Conservation (phyloP, 1,140 invertebrate species). For the Caenorhabditis inopinata region DNA sequence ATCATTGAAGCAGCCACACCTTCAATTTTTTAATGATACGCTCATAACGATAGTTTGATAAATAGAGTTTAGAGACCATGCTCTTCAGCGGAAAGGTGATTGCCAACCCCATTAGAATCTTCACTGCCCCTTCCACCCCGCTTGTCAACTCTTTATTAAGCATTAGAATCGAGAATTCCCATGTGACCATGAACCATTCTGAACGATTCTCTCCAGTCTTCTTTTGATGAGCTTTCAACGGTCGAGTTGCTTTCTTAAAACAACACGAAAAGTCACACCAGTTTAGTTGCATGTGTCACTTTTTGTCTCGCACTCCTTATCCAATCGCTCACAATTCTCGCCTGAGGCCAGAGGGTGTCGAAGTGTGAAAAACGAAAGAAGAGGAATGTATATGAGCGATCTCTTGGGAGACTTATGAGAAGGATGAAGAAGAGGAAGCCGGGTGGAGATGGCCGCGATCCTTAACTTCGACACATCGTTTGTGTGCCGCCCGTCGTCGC, state of each 20-base stretch:
- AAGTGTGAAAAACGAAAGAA: conserved; percentile 31
- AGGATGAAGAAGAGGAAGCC: not conserved
- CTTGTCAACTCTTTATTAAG: too few species aligned
- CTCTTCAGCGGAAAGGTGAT: too few species aligned
- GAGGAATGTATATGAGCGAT: conserved; percentile 21
- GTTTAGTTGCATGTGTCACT: conserved; percentile 31
- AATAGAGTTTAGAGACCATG: too few species aligned
- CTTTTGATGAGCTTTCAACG: too few species aligned
- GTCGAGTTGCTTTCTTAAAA: not conserved
- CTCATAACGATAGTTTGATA: too few species aligned
- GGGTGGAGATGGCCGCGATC: not conserved
- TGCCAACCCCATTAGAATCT: too few species aligned
- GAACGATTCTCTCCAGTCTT: too few species aligned
- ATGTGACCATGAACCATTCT: too few species aligned
- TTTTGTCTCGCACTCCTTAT: conserved; percentile 18
- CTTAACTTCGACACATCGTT: conserved; percentile 28
- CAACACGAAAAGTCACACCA: not conserved
- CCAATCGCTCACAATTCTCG: not conserved
- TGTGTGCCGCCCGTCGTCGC: conserved; percentile 27
- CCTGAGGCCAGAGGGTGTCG: not conserved
- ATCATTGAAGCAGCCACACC: too few species aligned
- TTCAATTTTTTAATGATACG: too few species aligned
- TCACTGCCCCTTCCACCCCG: too few species aligned
- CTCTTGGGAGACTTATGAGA: conserved; percentile 29
- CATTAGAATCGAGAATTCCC: too few species aligned